Evolutionary conservation across 2,797 vertebrate genomes (phyloP), one percentile per base, ranked within the genome.

Genomic region (Discoglossus pictus): DNA sequence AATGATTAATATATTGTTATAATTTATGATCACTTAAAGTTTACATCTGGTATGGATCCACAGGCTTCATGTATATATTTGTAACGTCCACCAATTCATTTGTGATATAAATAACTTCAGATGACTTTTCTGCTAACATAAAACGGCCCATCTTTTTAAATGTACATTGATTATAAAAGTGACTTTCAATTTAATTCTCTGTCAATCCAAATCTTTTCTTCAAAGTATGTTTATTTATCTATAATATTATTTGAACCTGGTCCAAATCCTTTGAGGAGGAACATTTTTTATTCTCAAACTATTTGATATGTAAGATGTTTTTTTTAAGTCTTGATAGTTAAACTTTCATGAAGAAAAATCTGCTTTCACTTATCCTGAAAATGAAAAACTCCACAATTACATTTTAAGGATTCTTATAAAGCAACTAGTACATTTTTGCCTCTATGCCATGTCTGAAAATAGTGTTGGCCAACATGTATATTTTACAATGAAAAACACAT

Each of bases 401-500:
- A 43, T 15, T 3, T 58, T 50, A 20, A 31, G 27, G 4, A 8
- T 50, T 36, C 36, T 51, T 43, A 68, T 23, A 52, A 50, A 43
- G 23, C 25, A 51, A 15, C 21, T 34, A 25, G 7, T 15, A 24
- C 25, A 23, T 35, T 66, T 24, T 16, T 47, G 40, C 6, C 7
- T 15, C 13, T 46, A 40, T 59, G 3, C 7, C 9, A 54, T 12
- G 20, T 27, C 38, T 12, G 3, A 48, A 50, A 9, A 27, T 2
- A 59, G 17, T 50, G 13, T 25, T 31, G 44, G 42, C 43, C 9
- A 23, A 8, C 11, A 34, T 61, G 36, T 61, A 53, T 24, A n/a
- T 54, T 38, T 61, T 38, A 34, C 61, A 68, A 39, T 68, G 23
- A 61, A 68, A 61, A 38, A 43, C 39, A 61, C 27, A 53, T 39